Conservation (phyloP, 2,888 invertebrate species). For the Synergus itoensis region DNA sequence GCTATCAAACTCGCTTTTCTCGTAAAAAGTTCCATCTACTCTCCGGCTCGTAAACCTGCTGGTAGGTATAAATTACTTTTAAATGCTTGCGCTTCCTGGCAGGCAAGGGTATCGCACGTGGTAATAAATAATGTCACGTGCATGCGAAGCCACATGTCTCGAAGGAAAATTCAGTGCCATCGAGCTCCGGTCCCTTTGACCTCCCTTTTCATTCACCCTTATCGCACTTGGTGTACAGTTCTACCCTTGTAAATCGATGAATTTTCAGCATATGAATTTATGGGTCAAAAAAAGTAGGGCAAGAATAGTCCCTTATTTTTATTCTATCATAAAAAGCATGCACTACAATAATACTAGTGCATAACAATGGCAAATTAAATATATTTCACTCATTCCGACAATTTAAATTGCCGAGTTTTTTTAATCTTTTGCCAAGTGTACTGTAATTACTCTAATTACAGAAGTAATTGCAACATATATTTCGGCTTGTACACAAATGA, state of each 20-base stretch:
- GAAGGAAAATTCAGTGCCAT: slow-evolving; percentile 41
- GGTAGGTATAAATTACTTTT: slow-evolving; percentile 53
- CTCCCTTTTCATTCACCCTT: slow-evolving; percentile 27
- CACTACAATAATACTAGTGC: no score
- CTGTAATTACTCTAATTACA: background rate
- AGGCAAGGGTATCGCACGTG: slow-evolving; percentile 9
- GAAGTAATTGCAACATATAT: background rate
- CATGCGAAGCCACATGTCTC: slow-evolving; percentile 41
- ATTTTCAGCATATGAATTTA: slow-evolving; percentile 9
- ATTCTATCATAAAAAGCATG: background rate
- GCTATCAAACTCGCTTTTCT: slow-evolving; percentile 30
- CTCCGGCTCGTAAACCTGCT: slow-evolving; percentile 40
- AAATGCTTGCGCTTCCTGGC: slow-evolving; percentile 45
- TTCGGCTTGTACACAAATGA: background rate
- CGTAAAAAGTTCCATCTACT: slow-evolving; percentile 39
- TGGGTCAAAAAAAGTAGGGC: background rate
- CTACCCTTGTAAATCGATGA: slow-evolving; percentile 3
- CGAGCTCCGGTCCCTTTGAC: slow-evolving; percentile 31
- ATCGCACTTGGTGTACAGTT: slow-evolving; percentile 23
- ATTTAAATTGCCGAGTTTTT: background rate
- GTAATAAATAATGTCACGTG: slow-evolving; percentile 46
- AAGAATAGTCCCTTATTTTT: background rate
- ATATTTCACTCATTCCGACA: slow-evolving; percentile 1
- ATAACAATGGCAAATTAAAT: background rate
- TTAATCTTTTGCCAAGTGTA: background rate